Evolutionary conservation across 2,113 vertebrate genomes (phyloP).

Genomic region (Tympanuchus pallidicinctus): DNA sequence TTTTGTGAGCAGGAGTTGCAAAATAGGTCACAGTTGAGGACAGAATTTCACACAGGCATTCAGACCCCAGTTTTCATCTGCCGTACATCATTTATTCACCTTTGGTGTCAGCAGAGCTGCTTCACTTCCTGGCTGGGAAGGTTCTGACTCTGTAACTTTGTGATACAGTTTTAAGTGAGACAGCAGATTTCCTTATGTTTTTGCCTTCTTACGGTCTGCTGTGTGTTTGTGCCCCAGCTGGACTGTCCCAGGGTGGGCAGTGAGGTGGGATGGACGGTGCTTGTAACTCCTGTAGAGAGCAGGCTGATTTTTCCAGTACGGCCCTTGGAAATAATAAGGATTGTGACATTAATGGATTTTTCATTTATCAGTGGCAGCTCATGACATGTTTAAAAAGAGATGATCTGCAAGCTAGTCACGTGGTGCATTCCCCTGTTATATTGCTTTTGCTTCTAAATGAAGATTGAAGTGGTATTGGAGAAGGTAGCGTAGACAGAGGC

Average conservation of each 20-base stretch:
- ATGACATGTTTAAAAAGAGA: not conserved
- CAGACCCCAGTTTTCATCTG: not conserved
- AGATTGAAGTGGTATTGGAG: slow-evolving; percentile 24
- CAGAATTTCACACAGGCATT: accelerated
- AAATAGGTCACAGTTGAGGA: accelerated
- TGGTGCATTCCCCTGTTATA: not conserved
- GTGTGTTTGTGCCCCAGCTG: not conserved
- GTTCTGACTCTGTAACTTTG: not conserved
- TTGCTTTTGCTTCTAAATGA: slow-evolving; percentile 4
- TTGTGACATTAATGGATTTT: slow-evolving; percentile 11
- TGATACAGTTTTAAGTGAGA: not conserved
- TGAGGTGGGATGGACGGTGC: slow-evolving; percentile 68
- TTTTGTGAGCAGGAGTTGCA: not conserved
- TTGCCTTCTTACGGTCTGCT: not conserved
- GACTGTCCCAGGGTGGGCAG: slow-evolving; percentile 54
- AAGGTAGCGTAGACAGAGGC: not conserved
- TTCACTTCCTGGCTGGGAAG: not conserved
- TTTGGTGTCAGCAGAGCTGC: not conserved
- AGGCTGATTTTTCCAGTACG: slow-evolving; percentile 17
- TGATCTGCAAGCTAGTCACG: not conserved
- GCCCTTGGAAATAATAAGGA: slow-evolving; percentile 35
- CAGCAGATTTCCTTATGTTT: not conserved
- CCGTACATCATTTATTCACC: not conserved
- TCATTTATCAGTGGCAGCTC: slow-evolving; percentile 38
- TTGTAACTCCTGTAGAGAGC: not conserved